These are phyloP conservation scores for Magallana ariakensis DNA, from an alignment of 1,140 invertebrate genomes.

Conservation along the genomic window DNA sequence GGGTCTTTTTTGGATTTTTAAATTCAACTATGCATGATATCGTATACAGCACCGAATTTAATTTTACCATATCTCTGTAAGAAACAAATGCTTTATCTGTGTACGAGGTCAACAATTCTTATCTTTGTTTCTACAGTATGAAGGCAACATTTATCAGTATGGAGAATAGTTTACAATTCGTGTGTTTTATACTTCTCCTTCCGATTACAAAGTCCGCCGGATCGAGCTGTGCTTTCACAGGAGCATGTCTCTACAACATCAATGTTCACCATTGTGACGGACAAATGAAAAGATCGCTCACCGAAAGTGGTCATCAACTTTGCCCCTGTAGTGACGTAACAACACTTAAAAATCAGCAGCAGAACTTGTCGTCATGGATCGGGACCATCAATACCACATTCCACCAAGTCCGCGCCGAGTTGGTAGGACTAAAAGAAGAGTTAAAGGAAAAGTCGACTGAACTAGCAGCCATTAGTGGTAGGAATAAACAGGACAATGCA, in stretches of 20 bases:
- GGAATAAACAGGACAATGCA: not conserved
- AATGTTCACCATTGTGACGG: slow-evolving; percentile 45
- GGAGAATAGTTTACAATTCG: not conserved
- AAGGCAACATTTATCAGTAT: slow-evolving; percentile 11
- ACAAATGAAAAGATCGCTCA: not conserved
- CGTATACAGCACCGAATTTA: too few relatives aligned
- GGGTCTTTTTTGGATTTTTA: too few relatives aligned
- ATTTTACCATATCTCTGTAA: too few relatives aligned
- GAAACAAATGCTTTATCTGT: too few relatives aligned
- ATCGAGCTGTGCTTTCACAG: slow-evolving; percentile 49
- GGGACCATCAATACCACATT: slow-evolving; percentile 19
- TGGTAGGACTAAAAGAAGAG: not conserved
- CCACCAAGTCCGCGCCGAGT: not conserved
- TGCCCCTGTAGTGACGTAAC: slow-evolving; percentile 46
- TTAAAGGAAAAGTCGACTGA: not conserved
- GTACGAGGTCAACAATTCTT: not conserved
- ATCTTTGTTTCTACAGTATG: not conserved
- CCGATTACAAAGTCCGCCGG: not conserved
- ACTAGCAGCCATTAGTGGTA: not conserved
- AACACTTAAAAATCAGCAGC: slow-evolving; percentile 24
- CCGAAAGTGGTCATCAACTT: not conserved
- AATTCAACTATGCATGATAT: too few relatives aligned
- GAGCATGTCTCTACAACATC: slow-evolving; percentile 51
- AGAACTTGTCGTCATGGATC: slow-evolving; percentile 35
- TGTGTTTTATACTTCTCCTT: not conserved